A percentile compares a stretch with the other conserved stretches of the same genome.
Evolutionary conservation across 2,888 invertebrate genomes (phyloP).

Genomic region (Liposcelis brunnea): DNA sequence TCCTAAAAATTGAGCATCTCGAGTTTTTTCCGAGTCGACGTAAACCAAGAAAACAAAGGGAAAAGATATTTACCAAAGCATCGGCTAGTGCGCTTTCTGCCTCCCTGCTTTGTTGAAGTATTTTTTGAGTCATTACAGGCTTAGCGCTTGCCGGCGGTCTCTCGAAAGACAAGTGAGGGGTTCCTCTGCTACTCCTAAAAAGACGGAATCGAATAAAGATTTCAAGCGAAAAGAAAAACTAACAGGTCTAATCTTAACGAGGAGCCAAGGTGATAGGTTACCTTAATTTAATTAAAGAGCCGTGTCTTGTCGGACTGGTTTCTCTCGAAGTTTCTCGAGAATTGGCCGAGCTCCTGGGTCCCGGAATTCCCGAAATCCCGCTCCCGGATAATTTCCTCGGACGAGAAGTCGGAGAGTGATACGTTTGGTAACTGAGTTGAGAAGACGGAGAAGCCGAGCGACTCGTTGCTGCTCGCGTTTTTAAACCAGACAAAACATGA

Average conservation of each 20-base stretch:
- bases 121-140: slow-evolving; percentile 60
- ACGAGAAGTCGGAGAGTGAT: slow-evolving; percentile 29
- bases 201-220: too few species aligned
- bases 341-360: slow-evolving; percentile 13
- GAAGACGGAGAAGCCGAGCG: slow-evolving; percentile 88
- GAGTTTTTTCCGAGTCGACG: neutral
- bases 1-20: too few species aligned
- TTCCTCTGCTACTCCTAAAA: neutral
- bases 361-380: slow-evolving; percentile 19
- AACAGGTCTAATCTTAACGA: slow-evolving; percentile 4
- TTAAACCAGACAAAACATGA: too few species aligned
- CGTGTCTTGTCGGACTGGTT: slow-evolving; percentile 30
- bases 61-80: slow-evolving; percentile 34
- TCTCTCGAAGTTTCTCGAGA: slow-evolving; percentile 22
- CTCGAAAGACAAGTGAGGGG: too few species aligned
- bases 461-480: slow-evolving; percentile 86
- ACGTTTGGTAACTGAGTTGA: slow-evolving; percentile 54
- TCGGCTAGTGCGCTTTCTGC: slow-evolving; percentile 69
- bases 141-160: slow-evolving; percentile 24
- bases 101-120: slow-evolving; percentile 72
- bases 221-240: slow-evolving; percentile 1
- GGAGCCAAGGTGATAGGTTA: slow-evolving; percentile 7
- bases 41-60: too few species aligned
- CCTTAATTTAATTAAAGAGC: slow-evolving; percentile 21
- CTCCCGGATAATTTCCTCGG: slow-evolving; percentile 47